These are phyloP conservation scores for Porites lutea DNA, from an alignment of 64 coral and sea anemone species.

Conservation along the genomic window DNA sequence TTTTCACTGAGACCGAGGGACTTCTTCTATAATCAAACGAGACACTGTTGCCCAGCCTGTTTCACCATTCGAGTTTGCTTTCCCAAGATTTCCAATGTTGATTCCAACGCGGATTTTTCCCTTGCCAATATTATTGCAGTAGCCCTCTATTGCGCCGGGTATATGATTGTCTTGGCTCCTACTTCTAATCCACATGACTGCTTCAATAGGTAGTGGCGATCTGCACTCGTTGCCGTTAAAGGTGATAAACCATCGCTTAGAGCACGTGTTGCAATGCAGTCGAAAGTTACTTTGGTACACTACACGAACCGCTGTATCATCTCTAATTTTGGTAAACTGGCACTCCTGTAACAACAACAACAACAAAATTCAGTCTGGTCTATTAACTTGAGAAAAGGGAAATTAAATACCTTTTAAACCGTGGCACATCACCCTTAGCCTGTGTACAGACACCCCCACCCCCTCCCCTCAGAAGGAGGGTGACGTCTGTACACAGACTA, in stretches of 20 bases:
- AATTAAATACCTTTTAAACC: too few species aligned
- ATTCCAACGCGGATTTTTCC: conserved; percentile 33
- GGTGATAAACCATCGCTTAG: conserved; percentile 33
- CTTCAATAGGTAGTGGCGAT: conserved; percentile 4
- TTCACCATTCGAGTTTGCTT: neutral
- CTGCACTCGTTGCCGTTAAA: neutral
- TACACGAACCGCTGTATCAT: neutral
- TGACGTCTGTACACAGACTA: too few species aligned
- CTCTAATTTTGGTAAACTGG: neutral
- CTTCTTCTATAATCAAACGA: conserved; percentile 40
- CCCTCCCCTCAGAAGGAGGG: too few species aligned
- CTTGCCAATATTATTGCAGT: conserved; percentile 22
- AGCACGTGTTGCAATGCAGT: neutral
- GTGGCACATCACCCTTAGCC: too few species aligned
- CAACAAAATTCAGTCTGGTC: too few species aligned
- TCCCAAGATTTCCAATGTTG: conserved; percentile 28
- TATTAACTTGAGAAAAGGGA: too few species aligned
- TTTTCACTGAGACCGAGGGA: neutral
- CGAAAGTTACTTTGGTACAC: neutral
- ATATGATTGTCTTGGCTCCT: too few species aligned
- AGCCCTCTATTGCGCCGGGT: conserved; percentile 24
- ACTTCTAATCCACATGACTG: neutral
- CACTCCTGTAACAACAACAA: neutral
- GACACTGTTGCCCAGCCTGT: conserved; percentile 33
- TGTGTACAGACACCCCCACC: too few species aligned